phyloP scores from a whole-genome alignment of 2,888 invertebrate genomes.

The Timema cristinae region DNA sequence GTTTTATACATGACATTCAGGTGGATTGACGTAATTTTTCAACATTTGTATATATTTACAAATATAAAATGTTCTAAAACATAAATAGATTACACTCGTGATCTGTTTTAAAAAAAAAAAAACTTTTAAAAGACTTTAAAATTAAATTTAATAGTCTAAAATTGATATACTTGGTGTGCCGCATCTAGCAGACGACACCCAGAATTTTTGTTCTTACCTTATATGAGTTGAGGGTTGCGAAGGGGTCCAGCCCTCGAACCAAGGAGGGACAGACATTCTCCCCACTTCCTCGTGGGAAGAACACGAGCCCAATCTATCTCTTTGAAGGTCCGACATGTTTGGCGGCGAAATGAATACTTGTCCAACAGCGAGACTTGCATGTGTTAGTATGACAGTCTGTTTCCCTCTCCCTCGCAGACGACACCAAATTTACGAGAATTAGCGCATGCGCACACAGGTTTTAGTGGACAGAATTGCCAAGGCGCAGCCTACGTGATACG shows the following conservation, averaged over 20 bases:
- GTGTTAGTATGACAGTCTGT: neutral
- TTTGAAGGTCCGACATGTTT: constrained; percentile 17
- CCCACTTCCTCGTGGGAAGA: constrained; percentile 49
- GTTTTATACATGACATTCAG: no score
- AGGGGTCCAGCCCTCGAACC: constrained; percentile 62
- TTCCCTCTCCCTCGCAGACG: constrained; percentile 10
- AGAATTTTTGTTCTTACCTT: constrained; percentile 52
- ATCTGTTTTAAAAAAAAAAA: no score
- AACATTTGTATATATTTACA: no score
- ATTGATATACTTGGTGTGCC: no score
- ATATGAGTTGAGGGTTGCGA: constrained; percentile 62
- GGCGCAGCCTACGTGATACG: no score
- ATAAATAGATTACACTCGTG: no score
- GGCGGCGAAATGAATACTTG: neutral
- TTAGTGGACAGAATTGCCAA: no score
- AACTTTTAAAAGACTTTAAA: no score
- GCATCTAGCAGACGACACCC: no score
- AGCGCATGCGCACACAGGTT: neutral
- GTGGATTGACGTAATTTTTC: no score
- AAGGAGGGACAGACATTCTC: constrained; percentile 53
- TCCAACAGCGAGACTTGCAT: neutral
- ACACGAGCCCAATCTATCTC: constrained; percentile 62
- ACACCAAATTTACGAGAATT: neutral
- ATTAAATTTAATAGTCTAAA: no score
- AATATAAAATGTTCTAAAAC: no score